A percentile compares a stretch with the other conserved stretches of the same genome.
These are phyloP conservation scores for Pelecanus crispus DNA, from an alignment of 2,113 vertebrate genomes.

Conservation along the genomic window DNA sequence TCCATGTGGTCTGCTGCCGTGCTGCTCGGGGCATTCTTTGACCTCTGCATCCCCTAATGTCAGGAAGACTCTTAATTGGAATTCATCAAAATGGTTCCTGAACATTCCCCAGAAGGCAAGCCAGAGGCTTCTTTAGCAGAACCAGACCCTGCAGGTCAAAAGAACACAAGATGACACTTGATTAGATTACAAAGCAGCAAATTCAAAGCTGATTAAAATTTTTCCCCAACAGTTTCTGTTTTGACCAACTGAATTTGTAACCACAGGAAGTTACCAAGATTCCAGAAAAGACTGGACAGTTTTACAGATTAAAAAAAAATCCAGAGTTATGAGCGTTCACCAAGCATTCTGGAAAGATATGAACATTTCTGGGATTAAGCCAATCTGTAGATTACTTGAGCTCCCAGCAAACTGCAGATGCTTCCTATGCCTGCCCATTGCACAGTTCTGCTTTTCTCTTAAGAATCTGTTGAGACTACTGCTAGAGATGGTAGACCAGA, in stretches of 20 bases:
- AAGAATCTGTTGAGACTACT: not conserved
- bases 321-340: not conserved
- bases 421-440: not conserved
- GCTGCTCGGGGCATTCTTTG: not conserved
- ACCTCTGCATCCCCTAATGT: not conserved
- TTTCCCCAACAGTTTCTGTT: not conserved
- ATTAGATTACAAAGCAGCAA: not conserved
- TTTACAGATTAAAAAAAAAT: not conserved
- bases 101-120: not conserved
- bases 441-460: not conserved
- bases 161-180: not conserved
- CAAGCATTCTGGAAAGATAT: not conserved
- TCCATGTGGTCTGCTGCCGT: not conserved
- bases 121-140: not conserved
- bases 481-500: not conserved
- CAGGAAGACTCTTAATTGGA: slow-evolving; percentile 41
- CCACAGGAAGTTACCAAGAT: not conserved
- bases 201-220: not conserved
- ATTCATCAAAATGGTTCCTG: slow-evolving; percentile 20
- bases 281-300: not conserved
- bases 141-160: not conserved
- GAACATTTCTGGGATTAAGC: not conserved
- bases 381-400: not conserved
- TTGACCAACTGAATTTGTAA: not conserved
- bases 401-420: not conserved